These are phyloP conservation scores for Zhuqinia jingwanae DNA, from an alignment of 2,888 invertebrate species.

Conservation along the genomic window DNA sequence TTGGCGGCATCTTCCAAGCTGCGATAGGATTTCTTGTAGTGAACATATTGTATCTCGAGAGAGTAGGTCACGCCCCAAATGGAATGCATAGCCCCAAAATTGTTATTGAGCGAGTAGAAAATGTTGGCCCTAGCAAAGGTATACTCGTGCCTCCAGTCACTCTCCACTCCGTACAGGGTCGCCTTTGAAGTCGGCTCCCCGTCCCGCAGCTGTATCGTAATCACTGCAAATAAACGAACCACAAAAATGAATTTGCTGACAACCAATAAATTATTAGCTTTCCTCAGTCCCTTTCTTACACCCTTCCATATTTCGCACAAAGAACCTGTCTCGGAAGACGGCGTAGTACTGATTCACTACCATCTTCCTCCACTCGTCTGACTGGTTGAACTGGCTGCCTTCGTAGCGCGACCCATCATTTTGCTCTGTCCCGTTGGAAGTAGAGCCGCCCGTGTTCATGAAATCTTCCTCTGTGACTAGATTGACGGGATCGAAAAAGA, in stretches of 20 bases:
- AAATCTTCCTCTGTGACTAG: background rate
- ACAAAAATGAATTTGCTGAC: no score
- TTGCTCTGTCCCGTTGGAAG: no score
- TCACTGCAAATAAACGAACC: background rate
- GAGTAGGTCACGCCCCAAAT: constrained; percentile 50
- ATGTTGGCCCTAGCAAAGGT: constrained; percentile 67
- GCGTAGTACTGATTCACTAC: constrained; percentile 71
- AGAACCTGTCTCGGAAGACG: constrained; percentile 70
- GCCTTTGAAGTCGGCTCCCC: constrained; percentile 56
- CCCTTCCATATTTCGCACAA: constrained; percentile 64
- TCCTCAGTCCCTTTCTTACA: constrained; percentile 68
- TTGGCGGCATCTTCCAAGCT: constrained; percentile 52
- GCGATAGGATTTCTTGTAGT: constrained; percentile 60
- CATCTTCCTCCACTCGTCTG: constrained; percentile 11
- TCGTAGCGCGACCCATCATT: no score
- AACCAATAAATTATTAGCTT: constrained; percentile 30
- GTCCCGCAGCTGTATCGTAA: constrained; percentile 45
- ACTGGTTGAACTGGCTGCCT: no score
- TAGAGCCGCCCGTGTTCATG: background rate
- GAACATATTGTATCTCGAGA: constrained; percentile 73
- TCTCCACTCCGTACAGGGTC: constrained; percentile 62
- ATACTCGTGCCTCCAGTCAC: constrained; percentile 72
- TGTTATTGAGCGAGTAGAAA: constrained; percentile 53
- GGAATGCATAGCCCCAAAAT: constrained; percentile 65
- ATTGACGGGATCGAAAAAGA: background rate